These are phyloP conservation scores for Propsilocerus akamusi DNA, from an alignment of 1,140 invertebrate species.

Conservation along the genomic window DNA sequence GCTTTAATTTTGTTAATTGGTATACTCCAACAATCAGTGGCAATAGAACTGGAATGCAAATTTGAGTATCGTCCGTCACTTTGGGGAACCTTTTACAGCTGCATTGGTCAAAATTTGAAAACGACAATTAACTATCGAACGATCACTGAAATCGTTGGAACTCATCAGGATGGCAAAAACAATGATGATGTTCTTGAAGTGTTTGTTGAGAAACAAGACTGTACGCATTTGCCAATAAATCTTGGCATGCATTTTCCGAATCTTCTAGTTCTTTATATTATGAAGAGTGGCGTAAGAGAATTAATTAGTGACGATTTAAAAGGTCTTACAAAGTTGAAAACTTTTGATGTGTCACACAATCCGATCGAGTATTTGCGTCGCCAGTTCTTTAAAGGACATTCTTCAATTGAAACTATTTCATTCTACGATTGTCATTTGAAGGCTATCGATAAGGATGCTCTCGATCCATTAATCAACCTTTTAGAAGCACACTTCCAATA, in stretches of 20 bases:
- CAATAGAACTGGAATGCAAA: no score
- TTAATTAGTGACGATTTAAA: neutral
- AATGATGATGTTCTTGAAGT: neutral
- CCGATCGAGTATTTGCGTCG: neutral
- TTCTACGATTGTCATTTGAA: neutral
- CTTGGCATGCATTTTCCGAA: neutral
- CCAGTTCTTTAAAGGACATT: neutral
- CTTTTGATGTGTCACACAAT: neutral
- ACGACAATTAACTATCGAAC: neutral
- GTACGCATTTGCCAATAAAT: neutral
- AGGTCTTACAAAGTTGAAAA: neutral
- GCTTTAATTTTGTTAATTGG: no score
- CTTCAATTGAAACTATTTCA: neutral
- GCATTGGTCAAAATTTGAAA: neutral
- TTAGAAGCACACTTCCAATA: neutral
- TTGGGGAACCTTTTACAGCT: slow-evolving; percentile 8
- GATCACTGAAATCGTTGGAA: neutral
- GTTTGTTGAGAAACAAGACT: neutral
- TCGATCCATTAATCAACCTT: neutral
- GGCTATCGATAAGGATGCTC: neutral
- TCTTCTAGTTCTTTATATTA: neutral
- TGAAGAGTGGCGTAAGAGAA: neutral
- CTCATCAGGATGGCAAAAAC: neutral
- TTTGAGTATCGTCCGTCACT: no score
- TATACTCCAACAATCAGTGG: no score